Conservation (phyloP, 1,140 invertebrate species). For the Drosophila hydei region DNA sequence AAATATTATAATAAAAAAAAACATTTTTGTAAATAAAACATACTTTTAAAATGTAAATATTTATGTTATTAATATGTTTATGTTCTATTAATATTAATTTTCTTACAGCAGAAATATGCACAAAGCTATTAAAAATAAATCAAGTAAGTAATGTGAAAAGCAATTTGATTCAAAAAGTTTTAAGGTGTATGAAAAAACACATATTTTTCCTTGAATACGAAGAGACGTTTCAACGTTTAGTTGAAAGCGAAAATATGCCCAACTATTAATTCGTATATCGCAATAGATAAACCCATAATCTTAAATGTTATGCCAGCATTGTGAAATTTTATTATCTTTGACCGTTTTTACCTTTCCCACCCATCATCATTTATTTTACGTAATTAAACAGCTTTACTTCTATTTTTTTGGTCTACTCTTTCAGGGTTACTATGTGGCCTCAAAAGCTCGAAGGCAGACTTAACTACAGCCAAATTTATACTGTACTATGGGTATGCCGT, state of each 20-base stretch:
- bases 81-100: constrained; percentile 2
- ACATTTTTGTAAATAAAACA: background rate
- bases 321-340: constrained; percentile 20
- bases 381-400: constrained; percentile 11
- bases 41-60: constrained; percentile 5
- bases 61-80: background rate
- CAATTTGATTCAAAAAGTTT: background rate
- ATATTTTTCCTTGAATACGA: background rate
- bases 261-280: background rate
- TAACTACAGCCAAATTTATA: constrained; percentile 72
- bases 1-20: background rate
- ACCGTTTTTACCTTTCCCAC: constrained; percentile 20
- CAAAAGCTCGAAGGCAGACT: constrained; percentile 62
- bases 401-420: constrained; percentile 5
- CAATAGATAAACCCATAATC: constrained; percentile 6
- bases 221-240: background rate
- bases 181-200: background rate
- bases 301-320: constrained; percentile 10
- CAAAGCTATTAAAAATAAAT: constrained; percentile 76
- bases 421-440: constrained; percentile 71
- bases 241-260: background rate
- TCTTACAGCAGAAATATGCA: constrained; percentile 59
- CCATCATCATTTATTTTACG: constrained; percentile 15
- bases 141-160: constrained; percentile 54
- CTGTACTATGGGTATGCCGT: constrained; percentile 67